Evolutionary conservation across 1,140 invertebrate species (phyloP).

Genomic region (Dendroctonus valens): DNA sequence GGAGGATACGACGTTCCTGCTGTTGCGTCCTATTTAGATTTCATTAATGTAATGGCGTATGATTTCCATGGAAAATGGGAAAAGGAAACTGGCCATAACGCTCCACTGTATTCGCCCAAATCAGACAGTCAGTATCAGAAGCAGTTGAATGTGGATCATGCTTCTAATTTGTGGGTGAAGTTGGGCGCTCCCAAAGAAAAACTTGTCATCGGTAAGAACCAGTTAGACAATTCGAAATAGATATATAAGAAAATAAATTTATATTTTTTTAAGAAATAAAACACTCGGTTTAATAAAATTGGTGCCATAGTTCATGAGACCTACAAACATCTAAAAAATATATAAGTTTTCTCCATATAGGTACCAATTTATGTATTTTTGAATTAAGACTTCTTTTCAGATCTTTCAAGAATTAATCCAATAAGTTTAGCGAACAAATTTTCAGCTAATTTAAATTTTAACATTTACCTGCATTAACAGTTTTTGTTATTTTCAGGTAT

Average conservation of each 20-base stretch:
- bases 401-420: no score
- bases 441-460: no score
- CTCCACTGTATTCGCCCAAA: slow-evolving; percentile 82
- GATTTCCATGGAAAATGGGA: slow-evolving; percentile 97
- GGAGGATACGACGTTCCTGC: slow-evolving; percentile 90
- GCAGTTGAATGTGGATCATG: slow-evolving; percentile 85
- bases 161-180: slow-evolving; percentile 80
- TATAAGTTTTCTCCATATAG: no score
- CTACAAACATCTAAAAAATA: no score
- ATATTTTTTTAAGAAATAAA: no score
- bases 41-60: slow-evolving; percentile 94
- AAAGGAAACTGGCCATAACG: slow-evolving; percentile 86
- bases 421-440: no score
- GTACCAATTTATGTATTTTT: no score
- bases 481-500: slow-evolving; percentile 53
- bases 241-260: no score
- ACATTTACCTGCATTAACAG: no score
- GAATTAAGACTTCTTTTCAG: background rate
- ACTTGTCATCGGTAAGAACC: slow-evolving; percentile 72
- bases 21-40: slow-evolving; percentile 86
- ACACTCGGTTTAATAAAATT: no score
- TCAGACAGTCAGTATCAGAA: slow-evolving; percentile 91
- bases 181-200: slow-evolving; percentile 94
- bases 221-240: background rate
- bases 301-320: no score